Conservation (phyloP, 1,140 invertebrate species). For the Drosophila parvula region DNA sequence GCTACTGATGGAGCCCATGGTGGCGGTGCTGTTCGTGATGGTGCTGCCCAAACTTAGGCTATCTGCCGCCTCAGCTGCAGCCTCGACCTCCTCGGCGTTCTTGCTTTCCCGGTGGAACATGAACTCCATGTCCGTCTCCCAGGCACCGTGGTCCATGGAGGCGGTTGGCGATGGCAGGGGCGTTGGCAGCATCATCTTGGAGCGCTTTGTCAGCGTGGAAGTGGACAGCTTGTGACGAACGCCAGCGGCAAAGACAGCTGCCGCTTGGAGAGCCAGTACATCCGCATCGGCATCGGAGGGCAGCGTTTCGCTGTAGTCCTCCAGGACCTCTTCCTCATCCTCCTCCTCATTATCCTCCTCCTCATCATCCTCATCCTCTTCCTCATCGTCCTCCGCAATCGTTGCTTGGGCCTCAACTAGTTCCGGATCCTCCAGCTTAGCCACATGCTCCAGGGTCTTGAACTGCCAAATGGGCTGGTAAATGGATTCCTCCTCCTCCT, state of each 20-base stretch:
- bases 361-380: constrained; percentile 42
- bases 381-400: not conserved
- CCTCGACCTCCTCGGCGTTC: not conserved
- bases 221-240: constrained; percentile 56
- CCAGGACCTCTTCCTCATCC: constrained; percentile 27
- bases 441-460: constrained; percentile 62
- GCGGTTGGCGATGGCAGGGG: constrained; percentile 69
- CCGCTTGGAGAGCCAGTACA: constrained; percentile 52
- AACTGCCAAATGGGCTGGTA: constrained; percentile 84
- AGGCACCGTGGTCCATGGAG: constrained; percentile 78
- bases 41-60: constrained; percentile 74
- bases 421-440: constrained; percentile 32
- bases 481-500: constrained; percentile 72
- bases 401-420: constrained; percentile 1
- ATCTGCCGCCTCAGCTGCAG: constrained; percentile 8
- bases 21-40: constrained; percentile 75
- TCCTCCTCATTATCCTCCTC: constrained; percentile 53
- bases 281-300: constrained; percentile 41
- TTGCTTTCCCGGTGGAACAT: constrained; percentile 63
- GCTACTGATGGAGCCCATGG: constrained; percentile 68
- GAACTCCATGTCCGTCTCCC: constrained; percentile 82
- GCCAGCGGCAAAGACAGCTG: constrained; percentile 62
- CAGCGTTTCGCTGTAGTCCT: constrained; percentile 43
- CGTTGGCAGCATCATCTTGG: constrained; percentile 44
- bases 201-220: constrained; percentile 53